Evolutionary conservation across 30 jellyfish, hydroid and myxozoan species (phyloP).

Genomic region (Chrysaora quinquecirrha): DNA sequence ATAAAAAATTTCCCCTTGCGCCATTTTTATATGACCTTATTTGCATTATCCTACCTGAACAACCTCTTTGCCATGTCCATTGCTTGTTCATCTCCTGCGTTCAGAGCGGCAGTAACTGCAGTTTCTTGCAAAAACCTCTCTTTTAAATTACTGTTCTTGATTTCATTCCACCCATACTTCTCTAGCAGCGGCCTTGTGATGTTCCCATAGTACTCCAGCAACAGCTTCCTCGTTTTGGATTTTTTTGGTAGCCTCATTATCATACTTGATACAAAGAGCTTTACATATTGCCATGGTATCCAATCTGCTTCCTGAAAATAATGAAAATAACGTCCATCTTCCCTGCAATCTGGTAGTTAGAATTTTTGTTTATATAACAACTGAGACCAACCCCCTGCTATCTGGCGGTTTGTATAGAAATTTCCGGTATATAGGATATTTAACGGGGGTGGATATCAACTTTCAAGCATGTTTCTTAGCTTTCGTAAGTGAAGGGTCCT

Average conservation of each 20-base stretch:
- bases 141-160: slow-evolving; percentile 4
- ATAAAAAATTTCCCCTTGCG: too few relatives aligned
- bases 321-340: neutral
- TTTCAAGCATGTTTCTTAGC: too few relatives aligned
- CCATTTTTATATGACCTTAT: too few relatives aligned
- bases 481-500: too few relatives aligned
- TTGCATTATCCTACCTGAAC: slow-evolving; percentile 50
- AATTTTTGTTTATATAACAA: too few relatives aligned
- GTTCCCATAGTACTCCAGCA: slow-evolving; percentile 14
- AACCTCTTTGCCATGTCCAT: slow-evolving; percentile 20
- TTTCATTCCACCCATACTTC: slow-evolving; percentile 47
- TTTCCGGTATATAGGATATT: too few relatives aligned
- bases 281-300: slow-evolving; percentile 75
- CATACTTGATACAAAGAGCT: slow-evolving; percentile 38
- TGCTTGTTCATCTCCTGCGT: slow-evolving; percentile 58
- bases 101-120: slow-evolving; percentile 52
- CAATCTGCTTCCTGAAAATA: slow-evolving; percentile 63
- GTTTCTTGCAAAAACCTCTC: slow-evolving; percentile 59
- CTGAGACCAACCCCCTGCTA: too few relatives aligned
- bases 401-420: too few relatives aligned
- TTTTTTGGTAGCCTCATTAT: slow-evolving; percentile 50
- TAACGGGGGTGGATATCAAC: too few relatives aligned
- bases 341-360: too few relatives aligned
- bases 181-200: slow-evolving; percentile 37
- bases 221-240: slow-evolving; percentile 32